Evolutionary conservation across 2,113 vertebrate genomes (phyloP).

Genomic region (Sakesphorus luctuosus): DNA sequence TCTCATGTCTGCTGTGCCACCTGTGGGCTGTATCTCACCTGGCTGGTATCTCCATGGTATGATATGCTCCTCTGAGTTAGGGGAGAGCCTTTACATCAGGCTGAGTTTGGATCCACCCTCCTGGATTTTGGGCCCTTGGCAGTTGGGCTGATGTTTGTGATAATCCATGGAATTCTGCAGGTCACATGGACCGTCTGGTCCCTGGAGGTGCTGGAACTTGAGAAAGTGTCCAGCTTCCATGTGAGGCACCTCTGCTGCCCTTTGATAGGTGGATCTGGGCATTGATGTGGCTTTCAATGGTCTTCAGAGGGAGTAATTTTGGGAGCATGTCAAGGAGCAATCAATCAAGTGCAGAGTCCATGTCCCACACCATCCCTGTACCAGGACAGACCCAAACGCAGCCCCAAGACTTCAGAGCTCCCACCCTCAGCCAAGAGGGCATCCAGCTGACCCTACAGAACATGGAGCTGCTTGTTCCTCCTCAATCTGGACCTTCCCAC

Average conservation of each 20-base stretch:
- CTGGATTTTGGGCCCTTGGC: neutral
- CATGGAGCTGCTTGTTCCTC: neutral
- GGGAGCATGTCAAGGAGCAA: neutral
- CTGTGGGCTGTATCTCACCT: neutral
- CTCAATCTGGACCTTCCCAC: neutral
- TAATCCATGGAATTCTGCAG: neutral
- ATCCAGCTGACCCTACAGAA: neutral
- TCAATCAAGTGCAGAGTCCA: neutral
- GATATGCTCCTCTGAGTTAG: neutral
- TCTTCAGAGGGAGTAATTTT: rapidly evolving
- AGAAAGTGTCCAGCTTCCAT: neutral
- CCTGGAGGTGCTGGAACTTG: neutral
- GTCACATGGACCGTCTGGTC: neutral
- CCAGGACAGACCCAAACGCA: neutral
- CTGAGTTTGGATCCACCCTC: neutral
- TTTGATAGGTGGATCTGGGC: neutral
- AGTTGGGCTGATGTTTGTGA: neutral
- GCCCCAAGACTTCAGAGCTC: neutral
- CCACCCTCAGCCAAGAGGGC: neutral
- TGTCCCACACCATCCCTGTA: neutral
- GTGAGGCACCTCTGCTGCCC: neutral
- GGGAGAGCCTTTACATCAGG: neutral
- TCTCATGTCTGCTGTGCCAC: neutral
- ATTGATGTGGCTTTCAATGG: rapidly evolving
- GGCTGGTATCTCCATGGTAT: neutral